Evolutionary conservation across 2,113 vertebrate species (phyloP).

Genomic region (Rhea americana): DNA sequence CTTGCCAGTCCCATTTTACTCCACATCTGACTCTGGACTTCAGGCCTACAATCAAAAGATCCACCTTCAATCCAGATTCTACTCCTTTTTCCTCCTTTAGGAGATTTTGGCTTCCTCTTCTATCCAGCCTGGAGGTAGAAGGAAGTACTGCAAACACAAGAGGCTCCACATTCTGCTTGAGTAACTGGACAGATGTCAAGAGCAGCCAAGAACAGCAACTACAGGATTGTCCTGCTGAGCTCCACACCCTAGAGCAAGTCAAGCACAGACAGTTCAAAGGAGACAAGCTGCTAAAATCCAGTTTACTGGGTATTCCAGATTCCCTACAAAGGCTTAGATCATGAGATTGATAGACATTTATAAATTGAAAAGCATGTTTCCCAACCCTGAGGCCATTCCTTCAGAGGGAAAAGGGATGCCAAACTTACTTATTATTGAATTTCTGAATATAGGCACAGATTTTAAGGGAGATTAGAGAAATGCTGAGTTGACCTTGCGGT

Average conservation of each 20-base stretch:
- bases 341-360: not conserved
- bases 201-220: not conserved
- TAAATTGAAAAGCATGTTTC: rapidly evolving
- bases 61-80: not conserved
- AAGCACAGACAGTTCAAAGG: not conserved
- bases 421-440: not conserved
- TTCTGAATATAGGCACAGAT: not conserved
- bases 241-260: not conserved
- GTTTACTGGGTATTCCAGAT: rapidly evolving
- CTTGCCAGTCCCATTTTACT: not conserved
- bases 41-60: not conserved
- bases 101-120: not conserved
- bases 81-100: not conserved
- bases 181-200: not conserved
- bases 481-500: not conserved
- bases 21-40: too few species aligned
- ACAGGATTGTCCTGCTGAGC: not conserved
- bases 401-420: rapidly evolving
- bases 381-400: not conserved
- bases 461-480: not conserved
- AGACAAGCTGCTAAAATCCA: not conserved
- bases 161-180: not conserved
- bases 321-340: not conserved
- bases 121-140: not conserved
- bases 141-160: not conserved